Percentiles rank a stretch among this genome's conserved stretches.
phyloP scores from a whole-genome alignment of 2,888 invertebrate species.

The Ischnura elegans region DNA sequence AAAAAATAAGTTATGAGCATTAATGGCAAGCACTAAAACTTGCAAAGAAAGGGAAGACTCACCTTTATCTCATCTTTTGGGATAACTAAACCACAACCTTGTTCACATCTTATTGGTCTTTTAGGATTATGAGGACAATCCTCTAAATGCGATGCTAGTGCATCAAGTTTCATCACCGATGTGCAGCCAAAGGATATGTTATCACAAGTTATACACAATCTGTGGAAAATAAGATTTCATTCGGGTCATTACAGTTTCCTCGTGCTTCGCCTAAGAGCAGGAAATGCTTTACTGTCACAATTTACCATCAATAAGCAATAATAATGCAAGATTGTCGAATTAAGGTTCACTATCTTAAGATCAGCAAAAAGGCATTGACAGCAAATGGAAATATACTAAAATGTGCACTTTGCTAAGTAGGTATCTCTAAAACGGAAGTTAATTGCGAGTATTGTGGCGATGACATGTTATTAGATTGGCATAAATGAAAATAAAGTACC shows the following conservation, averaged over 20 bases:
- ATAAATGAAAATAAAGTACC: constrained; percentile 79
- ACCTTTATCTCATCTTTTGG: constrained; percentile 95
- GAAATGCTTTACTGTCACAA: too few relatives aligned
- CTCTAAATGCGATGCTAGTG: constrained; percentile 89
- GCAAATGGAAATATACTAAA: too few relatives aligned
- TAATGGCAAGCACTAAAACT: too few relatives aligned
- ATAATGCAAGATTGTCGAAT: too few relatives aligned
- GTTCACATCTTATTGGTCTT: constrained; percentile 94
- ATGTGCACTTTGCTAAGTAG: too few relatives aligned
- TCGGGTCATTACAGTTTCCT: too few relatives aligned
- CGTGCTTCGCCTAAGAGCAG: too few relatives aligned
- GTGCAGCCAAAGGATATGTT: constrained; percentile 93
- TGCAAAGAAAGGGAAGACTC: constrained; percentile 57
- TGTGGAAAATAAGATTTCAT: constrained; percentile 76
- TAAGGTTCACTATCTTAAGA: too few relatives aligned
- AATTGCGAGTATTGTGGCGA: not conserved
- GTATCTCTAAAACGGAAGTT: not conserved
- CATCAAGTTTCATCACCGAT: constrained; percentile 91
- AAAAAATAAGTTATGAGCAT: too few relatives aligned
- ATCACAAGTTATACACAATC: constrained; percentile 94
- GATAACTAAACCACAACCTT: constrained; percentile 95
- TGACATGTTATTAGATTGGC: too few relatives aligned
- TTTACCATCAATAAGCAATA: too few relatives aligned
- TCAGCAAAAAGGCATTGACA: too few relatives aligned
- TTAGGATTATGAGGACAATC: constrained; percentile 98